Conservation (phyloP, 2,113 vertebrate species). For the Chionis minor region DNA sequence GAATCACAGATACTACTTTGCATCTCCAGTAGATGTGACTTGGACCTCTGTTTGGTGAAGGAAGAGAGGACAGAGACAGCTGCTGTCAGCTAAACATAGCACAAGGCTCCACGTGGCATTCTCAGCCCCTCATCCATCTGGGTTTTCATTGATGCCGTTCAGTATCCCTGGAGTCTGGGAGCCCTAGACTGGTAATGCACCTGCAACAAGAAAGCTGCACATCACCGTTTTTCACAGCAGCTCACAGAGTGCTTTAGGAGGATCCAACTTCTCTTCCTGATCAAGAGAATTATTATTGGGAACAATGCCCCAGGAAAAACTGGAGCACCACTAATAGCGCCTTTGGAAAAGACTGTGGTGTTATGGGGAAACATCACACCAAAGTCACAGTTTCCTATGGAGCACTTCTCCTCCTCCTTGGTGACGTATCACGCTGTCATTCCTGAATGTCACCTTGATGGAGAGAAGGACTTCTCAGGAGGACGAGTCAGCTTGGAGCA, state of each 20-base stretch:
- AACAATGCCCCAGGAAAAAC: neutral
- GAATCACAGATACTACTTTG: neutral
- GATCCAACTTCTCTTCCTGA: neutral
- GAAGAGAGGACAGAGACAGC: neutral
- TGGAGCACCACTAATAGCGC: neutral
- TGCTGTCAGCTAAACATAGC: neutral
- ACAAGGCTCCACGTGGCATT: neutral
- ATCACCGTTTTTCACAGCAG: neutral
- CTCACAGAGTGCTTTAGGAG: neutral
- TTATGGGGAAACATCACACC: neutral
- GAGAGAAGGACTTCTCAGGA: neutral
- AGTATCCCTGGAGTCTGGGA: neutral
- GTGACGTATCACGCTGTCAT: neutral
- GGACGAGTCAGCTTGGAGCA: neutral
- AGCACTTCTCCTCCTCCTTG: neutral
- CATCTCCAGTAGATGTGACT: neutral
- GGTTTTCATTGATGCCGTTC: neutral
- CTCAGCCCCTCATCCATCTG: neutral
- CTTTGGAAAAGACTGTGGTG: neutral
- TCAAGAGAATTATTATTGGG: neutral
- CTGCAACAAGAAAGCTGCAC: neutral
- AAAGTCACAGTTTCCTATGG: neutral
- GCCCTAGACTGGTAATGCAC: accelerated
- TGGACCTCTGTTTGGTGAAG: neutral
- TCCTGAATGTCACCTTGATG: conserved; percentile 31